Evolutionary conservation across 2,888 invertebrate species (phyloP), one percentile per base, ranked within the genome.

Genomic region (Cetonia aurata): DNA sequence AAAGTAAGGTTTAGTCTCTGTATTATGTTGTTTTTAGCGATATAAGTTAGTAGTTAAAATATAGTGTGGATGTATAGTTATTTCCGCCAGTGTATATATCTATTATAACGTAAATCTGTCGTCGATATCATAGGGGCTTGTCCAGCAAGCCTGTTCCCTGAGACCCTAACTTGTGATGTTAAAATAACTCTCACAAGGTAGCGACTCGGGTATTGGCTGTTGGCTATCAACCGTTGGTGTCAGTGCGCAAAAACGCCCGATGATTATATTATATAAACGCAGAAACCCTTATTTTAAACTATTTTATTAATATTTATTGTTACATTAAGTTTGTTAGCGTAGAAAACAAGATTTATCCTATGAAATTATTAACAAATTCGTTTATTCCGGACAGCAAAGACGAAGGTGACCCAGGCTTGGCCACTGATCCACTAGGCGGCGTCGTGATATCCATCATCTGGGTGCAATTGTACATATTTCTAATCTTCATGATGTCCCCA

Each of bases 131-230:
- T 4, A 48, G 44, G 62, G 62, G 33, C 46, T 65, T 41, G 15
- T 50, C 62, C 50, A 37, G 37, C 46, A 52, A 52, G 52, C 90
- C 90, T 88, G 87, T 89, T 90, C 91, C 91, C 90, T 91, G 91
- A 91, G 91, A 90, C 90, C 90, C 90, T 90, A 90, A 89, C 90
- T 90, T 90, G 90, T 90, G 90, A 90, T 87, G 89, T 87, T 86
- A 85, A 83, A 83, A 84, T 84, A 85, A 87, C 86, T 88, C 87
- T 90, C 90, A 89, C 90, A 90, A 89, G 89, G 87, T 90, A 89
- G 89, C 86, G 87, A 89, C 89, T 90, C 89, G 88, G 90, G 90
- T 88, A 88, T 88, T 88, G 89, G 88, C 88, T 88, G 86, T 86
- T 83, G 83, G 82, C 84, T 50, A 33, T 65, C 62, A 13, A 65